Evolutionary conservation across 1,140 invertebrate species (phyloP).

Genomic region (Leptopilina clavipes): DNA sequence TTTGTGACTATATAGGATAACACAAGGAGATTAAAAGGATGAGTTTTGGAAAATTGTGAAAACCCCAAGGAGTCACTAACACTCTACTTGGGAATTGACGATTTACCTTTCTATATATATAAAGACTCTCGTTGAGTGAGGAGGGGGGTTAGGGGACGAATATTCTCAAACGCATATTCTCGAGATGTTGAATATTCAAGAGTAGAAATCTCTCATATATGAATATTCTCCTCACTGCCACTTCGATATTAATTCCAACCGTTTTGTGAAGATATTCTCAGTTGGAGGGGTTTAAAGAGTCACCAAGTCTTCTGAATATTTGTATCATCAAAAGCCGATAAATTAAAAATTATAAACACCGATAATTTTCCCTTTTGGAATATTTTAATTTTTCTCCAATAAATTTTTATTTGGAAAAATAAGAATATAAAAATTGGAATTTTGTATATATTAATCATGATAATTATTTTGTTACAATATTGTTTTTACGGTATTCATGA

Average conservation of each 20-base stretch:
- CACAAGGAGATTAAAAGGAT: background rate
- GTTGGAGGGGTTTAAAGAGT: constrained; percentile 12
- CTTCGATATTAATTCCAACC: constrained; percentile 25
- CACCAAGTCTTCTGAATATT: background rate
- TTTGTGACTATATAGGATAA: too few species aligned
- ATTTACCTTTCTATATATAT: background rate
- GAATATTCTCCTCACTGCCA: constrained; percentile 14
- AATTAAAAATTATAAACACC: background rate
- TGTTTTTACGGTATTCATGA: too few species aligned
- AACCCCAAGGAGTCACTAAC: background rate
- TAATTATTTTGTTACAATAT: too few species aligned
- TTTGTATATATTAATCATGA: too few species aligned
- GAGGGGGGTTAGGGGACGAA: background rate
- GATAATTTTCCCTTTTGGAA: background rate
- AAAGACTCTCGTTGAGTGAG: background rate
- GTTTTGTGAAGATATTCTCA: constrained; percentile 10
- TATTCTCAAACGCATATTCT: constrained; percentile 31
- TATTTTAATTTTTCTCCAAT: background rate
- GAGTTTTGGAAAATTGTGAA: background rate
- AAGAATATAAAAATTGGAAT: too few species aligned
- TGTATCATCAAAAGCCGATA: constrained; percentile 3
- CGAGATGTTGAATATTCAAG: constrained; percentile 21
- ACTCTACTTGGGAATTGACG: background rate
- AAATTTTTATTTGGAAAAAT: too few species aligned
- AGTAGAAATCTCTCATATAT: constrained; percentile 23